Base-by-base conservation (phyloP, 2,888 invertebrate species). In the Ashinkailepas kermadecensis region DNA sequence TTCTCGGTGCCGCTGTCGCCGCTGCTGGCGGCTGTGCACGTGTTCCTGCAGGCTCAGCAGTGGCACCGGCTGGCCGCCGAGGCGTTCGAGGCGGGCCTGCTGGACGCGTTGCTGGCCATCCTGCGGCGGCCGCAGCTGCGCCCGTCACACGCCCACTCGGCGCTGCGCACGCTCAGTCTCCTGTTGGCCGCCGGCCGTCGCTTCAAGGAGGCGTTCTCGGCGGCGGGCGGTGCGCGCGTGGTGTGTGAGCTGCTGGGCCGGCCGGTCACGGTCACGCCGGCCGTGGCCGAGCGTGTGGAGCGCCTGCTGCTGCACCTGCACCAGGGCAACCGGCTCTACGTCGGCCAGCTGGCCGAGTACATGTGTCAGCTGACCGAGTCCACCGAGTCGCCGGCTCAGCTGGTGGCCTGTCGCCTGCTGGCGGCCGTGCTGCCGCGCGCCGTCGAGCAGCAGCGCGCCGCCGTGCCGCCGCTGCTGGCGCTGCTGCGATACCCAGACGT, bases 171-270 rank as follows among this genome's bases (percentile, higher is more conserved):
- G 18, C 74, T 74, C 9, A 15, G 23, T 4, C 74, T 56, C 9
- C 74, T 74, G 54, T 56, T 74, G 21, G 54, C 56, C 8, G 74
- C 74, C 0, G 74, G 74, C 9, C 15, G 74, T 1, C 54, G 74
- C 18, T 74, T 74, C 21, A 74, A 74, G 21, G 74, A 74, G 21
- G 74, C 74, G 56, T 74, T 74, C 56, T 18, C 21, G 21, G 74
- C 54, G 21, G 74, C 54, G 9, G 74, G 56, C 21, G 74, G 74
- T 1, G 54, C 21, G 56, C 54, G 74, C 21, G 56, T 21, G 56
- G 54, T 74, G 18, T 74, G 74, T 21, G 74, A 74, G 74, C 74
- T 74, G 18, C 74, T 74, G 18, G 74, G 74, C 21, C 74, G 74
- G 56, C 54, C n/a, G 6, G 15, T 8, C 15, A 54, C 39, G 1